Evolutionary conservation across 1,140 invertebrate genomes (phyloP).

Genomic region (honey bee (Apis mellifera)): DNA sequence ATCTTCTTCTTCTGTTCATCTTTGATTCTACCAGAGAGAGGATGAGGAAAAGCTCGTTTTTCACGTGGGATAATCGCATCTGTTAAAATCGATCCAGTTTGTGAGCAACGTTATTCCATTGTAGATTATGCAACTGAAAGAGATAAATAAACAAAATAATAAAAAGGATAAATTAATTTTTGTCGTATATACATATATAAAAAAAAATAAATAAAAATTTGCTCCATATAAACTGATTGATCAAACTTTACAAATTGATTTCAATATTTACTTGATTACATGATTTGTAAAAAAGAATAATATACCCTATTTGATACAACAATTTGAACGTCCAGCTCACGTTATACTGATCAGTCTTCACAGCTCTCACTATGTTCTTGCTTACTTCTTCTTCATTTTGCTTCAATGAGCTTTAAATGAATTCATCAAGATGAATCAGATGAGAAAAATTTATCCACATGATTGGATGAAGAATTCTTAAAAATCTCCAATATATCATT

Average conservation of each 20-base stretch:
- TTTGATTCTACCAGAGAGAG: neutral
- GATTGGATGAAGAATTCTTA: neutral
- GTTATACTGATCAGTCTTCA: conserved; percentile 69
- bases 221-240: neutral
- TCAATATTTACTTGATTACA: neutral
- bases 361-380: conserved; percentile 70
- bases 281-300: neutral
- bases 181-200: neutral
- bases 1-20: neutral
- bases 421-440: neutral
- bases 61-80: conserved; percentile 49
- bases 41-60: neutral
- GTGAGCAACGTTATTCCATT: conserved; percentile 70
- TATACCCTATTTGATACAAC: conserved; percentile 71
- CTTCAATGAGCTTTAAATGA: conserved; percentile 47
- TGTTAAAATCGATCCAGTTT: conserved; percentile 67
- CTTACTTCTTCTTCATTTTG: conserved; percentile 71
- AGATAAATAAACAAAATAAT: conserved; percentile 6
- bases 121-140: conserved; percentile 69
- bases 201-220: neutral
- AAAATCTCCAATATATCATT: neutral
- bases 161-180: neutral
- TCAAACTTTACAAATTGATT: neutral
- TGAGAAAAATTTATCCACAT: conserved; percentile 15
- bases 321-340: conserved; percentile 69